A percentile compares a stretch with the other conserved stretches of the same genome.
These are phyloP conservation scores for Crossocerus cetratus DNA, from an alignment of 2,888 invertebrate species.

Conservation along the genomic window DNA sequence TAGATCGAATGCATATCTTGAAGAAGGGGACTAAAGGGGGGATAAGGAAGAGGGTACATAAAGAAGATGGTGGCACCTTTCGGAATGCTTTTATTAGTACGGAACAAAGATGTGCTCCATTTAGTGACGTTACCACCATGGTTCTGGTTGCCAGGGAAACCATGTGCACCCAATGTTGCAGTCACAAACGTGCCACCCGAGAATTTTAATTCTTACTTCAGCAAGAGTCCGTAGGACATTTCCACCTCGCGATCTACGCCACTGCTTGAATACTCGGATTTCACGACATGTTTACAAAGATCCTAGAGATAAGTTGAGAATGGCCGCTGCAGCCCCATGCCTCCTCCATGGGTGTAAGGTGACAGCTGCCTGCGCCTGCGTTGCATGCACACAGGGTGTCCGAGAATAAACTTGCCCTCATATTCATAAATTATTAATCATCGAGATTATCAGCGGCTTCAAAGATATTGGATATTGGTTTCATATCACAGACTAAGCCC, in stretches of 20 bases:
- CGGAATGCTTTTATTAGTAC: conserved; percentile 62
- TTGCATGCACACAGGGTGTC: conserved; percentile 60
- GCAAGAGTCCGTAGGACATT: conserved; percentile 45
- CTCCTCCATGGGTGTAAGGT: conserved; percentile 76
- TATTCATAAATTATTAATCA: no score
- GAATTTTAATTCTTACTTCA: conserved; percentile 44
- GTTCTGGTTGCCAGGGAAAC: conserved; percentile 65
- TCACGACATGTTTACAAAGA: conserved; percentile 78
- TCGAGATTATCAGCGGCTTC: no score
- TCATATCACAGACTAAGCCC: no score
- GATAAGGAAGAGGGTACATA: conserved; percentile 21
- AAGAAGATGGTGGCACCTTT: conserved; percentile 41
- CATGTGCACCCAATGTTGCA: conserved; percentile 52
- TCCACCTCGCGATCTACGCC: conserved; percentile 72
- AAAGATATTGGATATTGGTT: no score
- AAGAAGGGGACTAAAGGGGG: conserved; percentile 14
- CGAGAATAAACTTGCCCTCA: conserved; percentile 44
- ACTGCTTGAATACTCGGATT: conserved; percentile 76
- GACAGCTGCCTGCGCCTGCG: conserved; percentile 76
- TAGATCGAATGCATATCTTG: conserved; percentile 7
- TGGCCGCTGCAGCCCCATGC: conserved; percentile 73
- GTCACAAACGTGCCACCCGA: conserved; percentile 26
- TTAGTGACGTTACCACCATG: conserved; percentile 63
- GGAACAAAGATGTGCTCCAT: conserved; percentile 69
- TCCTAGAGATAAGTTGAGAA: conserved; percentile 77